Evolutionary conservation across 2,113 vertebrate genomes (phyloP), one percentile per base, ranked within the genome.

Genomic region (Peromyscus leucopus): DNA sequence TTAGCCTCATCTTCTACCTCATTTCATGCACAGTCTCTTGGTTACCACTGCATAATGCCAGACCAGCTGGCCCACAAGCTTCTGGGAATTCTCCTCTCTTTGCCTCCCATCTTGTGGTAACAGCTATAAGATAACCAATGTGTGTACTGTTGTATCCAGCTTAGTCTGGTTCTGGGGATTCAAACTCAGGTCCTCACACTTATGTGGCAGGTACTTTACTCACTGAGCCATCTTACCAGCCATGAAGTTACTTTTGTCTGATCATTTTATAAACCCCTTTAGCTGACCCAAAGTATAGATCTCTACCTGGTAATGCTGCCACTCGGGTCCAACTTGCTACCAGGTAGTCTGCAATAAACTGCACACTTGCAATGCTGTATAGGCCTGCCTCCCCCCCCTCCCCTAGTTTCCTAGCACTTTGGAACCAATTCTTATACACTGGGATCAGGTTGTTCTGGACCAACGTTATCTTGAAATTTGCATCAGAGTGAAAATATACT

Each of bases 401-500:
- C n/a, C 9, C 21, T 0, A 61, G n/a, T 76, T 76, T 75, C 28
- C 13, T 13, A 74, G 36, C 33, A 74, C 67, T 55, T 72, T 28
- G 51, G 22, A 55, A 12, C 24, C 22, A 17, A 21, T 89, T 89
- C 22, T 89, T 8, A 72, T 26, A 88, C 33, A n/a, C 12, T 28
- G 46, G 4, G 10, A 72, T n/a, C 11, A 74, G 69, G 31, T 26
- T 57, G 36, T 28, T 89, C 86, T 74, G 8, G 21, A 74, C 33
- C 19, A 88, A 7, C 5, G 36, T 95, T 48, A 85, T 87, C 79
- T 82, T 82, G 85, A 92, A 90, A 92, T 74, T 82, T 94, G 42
- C 36, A 84, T n/a, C 86, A 67, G 19, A 88, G 4, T 78, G 13
- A 97, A 92, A 92, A 83, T 61, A 42, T 79, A n/a, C n/a, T 80